Conservation (phyloP, 2,888 invertebrate species). For the Ctenicera cuprea region DNA sequence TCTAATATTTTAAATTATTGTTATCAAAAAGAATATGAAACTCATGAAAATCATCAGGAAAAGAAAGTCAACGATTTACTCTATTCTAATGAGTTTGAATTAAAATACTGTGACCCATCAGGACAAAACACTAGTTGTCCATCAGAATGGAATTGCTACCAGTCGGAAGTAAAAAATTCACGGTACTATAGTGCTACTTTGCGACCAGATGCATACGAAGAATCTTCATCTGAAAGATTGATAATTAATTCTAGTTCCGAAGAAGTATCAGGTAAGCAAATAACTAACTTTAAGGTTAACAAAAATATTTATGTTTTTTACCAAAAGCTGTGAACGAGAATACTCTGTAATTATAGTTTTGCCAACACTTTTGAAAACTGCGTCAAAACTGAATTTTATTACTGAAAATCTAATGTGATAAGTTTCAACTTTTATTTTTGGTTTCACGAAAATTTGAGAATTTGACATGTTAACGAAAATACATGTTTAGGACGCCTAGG, state of each 20-base stretch:
- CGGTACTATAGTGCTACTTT: neutral
- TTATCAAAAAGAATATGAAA: conserved; percentile 13
- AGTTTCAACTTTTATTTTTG: too few relatives aligned
- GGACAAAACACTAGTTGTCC: neutral
- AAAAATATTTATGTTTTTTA: too few relatives aligned
- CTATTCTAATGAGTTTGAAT: conserved; percentile 10
- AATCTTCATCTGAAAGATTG: conserved; percentile 7
- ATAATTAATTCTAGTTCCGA: conserved; percentile 6
- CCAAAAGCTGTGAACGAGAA: too few relatives aligned
- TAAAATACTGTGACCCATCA: conserved; percentile 21
- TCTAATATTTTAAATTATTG: conserved; percentile 27
- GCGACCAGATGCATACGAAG: neutral
- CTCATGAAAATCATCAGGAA: conserved; percentile 1
- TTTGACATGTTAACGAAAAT: too few relatives aligned
- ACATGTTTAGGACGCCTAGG: too few relatives aligned
- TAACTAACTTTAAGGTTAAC: too few relatives aligned
- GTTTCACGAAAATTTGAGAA: too few relatives aligned
- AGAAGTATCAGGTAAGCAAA: neutral
- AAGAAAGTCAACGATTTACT: conserved; percentile 19
- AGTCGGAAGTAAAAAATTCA: neutral
- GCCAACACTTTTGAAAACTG: too few relatives aligned
- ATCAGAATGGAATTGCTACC: conserved; percentile 5
- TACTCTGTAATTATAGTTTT: too few relatives aligned
- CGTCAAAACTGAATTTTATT: too few relatives aligned
- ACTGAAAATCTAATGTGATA: too few relatives aligned